Evolutionary conservation across 2,888 invertebrate genomes (phyloP).

Genomic region (Corbicula japonica): DNA sequence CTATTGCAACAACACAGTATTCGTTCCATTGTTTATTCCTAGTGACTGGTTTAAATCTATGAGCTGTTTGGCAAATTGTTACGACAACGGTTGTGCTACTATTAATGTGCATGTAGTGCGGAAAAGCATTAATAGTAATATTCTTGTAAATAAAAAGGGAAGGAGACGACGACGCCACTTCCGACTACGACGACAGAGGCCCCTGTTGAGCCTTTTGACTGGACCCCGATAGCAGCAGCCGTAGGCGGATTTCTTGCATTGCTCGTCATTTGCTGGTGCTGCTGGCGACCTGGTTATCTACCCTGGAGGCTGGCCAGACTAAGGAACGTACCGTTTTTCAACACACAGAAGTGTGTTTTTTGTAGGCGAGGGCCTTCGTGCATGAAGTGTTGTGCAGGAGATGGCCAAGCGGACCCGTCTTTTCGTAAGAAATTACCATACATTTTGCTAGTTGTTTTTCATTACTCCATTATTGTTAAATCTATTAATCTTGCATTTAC

Average conservation of each 20-base stretch:
- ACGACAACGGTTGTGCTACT: not conserved
- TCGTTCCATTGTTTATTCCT: no score
- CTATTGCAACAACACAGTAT: no score
- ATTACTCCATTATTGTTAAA: no score
- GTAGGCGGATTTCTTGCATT: slow-evolving; percentile 53
- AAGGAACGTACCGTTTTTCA: slow-evolving; percentile 73
- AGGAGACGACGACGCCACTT: slow-evolving; percentile 56
- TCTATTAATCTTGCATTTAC: no score
- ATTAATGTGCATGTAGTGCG: not conserved
- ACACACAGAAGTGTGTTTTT: slow-evolving; percentile 56
- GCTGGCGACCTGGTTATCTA: slow-evolving; percentile 77
- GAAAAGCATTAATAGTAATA: not conserved
- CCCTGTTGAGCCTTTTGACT: slow-evolving; percentile 53
- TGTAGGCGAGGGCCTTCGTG: slow-evolving; percentile 50
- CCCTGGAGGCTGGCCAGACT: slow-evolving; percentile 76
- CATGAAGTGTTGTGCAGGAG: slow-evolving; percentile 32
- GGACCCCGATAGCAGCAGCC: slow-evolving; percentile 63
- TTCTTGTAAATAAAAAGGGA: slow-evolving; percentile 33
- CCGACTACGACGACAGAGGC: slow-evolving; percentile 61
- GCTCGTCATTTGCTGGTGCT: slow-evolving; percentile 74
- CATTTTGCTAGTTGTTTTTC: not conserved
- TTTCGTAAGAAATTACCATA: slow-evolving; percentile 8
- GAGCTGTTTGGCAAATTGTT: not conserved
- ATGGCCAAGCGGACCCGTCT: slow-evolving; percentile 29
- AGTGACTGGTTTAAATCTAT: not conserved